Base-by-base conservation (phyloP, 2,113 vertebrate species). In the Podarcis muralis region DNA sequence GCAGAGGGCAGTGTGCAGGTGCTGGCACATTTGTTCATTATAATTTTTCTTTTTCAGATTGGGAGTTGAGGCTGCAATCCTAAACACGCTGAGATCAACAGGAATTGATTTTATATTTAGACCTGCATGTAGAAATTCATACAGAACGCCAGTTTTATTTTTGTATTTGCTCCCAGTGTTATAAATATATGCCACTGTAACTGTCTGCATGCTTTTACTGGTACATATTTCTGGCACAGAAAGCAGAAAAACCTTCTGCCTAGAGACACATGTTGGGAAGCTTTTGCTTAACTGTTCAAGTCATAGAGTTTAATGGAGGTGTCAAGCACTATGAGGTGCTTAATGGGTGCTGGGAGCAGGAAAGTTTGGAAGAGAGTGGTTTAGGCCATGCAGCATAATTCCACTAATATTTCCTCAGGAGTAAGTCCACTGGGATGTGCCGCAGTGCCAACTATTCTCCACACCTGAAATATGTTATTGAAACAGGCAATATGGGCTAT, bases 51-150 rank as follows among this genome's bases (percentile, higher is more conserved):
- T 65, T 25, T 65, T 65, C 80, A 35, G 32, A 65, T 20, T 81
- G n/a, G 59, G n/a, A 65, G 65, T 65, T 59, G 22, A 15, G 32
- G 37, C 20, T 76, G 35, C 35, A 76, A 43, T 40, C 75, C 37
- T 43, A 25, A 76, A 76, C 35, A 25, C 1, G 62, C 57, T 81
- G 80, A 81, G 80, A 81, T 81, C 59, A 66, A 65, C 57, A 81
- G 80, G 80, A 81, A 81, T 81, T 65, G 65, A 65, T 37, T 65
- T 81, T 81, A 81, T 62, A 81, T 81, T 35, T 81, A 65, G 59
- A 81, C 30, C 57, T 32, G 15, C 53, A 32, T 59, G 78, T 59
- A 59, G 53, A 80, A 80, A 80, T 65, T 65, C 32, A 35, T 81
- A 15, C 37, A 81, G 37, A 81, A 65, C 37, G 80, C 80, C 80